Evolutionary conservation across 2,888 invertebrate species (phyloP), one percentile per base, ranked within the genome.

Genomic region (Latrodectus elegans): DNA sequence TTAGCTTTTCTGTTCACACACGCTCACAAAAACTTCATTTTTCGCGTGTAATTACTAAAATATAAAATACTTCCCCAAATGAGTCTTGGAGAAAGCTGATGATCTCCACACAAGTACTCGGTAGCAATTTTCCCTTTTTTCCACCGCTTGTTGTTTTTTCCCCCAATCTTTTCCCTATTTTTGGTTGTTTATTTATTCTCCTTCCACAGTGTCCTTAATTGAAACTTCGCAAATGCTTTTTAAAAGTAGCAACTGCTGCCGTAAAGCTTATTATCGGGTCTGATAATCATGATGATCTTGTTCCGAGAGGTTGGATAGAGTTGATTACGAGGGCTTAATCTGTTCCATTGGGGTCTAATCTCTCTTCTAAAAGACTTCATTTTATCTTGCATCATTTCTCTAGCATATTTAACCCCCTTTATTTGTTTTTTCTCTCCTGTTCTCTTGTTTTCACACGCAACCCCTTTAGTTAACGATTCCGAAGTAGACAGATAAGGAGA

Each of bases 291-390:
- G 70, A 86, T 86, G 86, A 86, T 81, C 86, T 86, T 75, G 67
- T 71, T 73, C 71, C 22, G 17, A 65, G 71, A 60, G 80, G 68
- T 72, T 67, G 75, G 80, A 77, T 84, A 51, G 72, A 77, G 67
- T 87, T 87, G 86, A 87, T 87, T 87, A 82, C 81, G 77, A 72
- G 77, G 55, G 60, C 86, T 81, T 87, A 87, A 87, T 87, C 86
- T 87, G 81, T 81, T 76, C 72, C 86, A 38, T 70, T 53, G 68
- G 82, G n/a, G 60, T 60, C 14, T 82, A 75, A 82, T 82, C 82
- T 74, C 52, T 15, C 22, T 49, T 17, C 52, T 14, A n/a, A 38
- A 72, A 72, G 72, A 80, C 67, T 81, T 81, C 81, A 81, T 81
- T 81, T 81, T 72, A 52, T 64, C 73, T 74, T 8, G 73, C 65